Evolutionary conservation across 2,888 invertebrate species (phyloP), one percentile per base, ranked within the genome.

Genomic region (Colletes collaris): DNA sequence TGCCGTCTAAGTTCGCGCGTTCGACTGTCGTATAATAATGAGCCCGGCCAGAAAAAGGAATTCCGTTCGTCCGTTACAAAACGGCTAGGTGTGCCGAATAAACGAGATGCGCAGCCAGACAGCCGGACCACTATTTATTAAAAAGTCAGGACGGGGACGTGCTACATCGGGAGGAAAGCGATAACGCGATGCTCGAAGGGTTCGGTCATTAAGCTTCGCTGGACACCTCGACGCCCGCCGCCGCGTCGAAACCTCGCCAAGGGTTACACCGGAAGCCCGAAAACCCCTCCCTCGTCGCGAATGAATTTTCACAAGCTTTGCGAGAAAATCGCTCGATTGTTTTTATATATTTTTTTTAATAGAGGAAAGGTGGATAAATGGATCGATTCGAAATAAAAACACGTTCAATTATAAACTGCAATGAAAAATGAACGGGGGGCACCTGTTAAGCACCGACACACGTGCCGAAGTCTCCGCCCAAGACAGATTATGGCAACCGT

Each of bases 81-180:
- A 80, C 80, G 87, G 77, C 67, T 74, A 79, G 84, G 82, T 83
- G 79, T 77, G 82, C 68, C 67, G 86, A 79, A 81, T 79, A 83
- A 86, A 86, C 86, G 86, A 84, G 78, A 86, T 76, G 81, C 72
- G 64, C 63, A 74, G 87, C 73, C 84, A 75, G 86, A 79, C 84
- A 79, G 82, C 85, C 82, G 83, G 87, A 85, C 86, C 76, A 76
- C 89, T 90, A 90, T 90, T 90, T 89, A 87, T 91, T 90, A 91
- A 91, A 90, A 91, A 90, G 88, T 87, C 88, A 85, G 74, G 72
- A 72, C 85, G 87, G 83, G 87, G 88, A 86, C 91, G 92, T 90
- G 92, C 88, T 90, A 92, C 91, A 89, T 93, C 90, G 90, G 90
- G 91, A 90, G 92, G 92, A 93, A 92, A 92, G 91, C 91, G 92